These are phyloP conservation scores for Sesia apiformis DNA, from an alignment of 2,888 invertebrate species.

Conservation along the genomic window DNA sequence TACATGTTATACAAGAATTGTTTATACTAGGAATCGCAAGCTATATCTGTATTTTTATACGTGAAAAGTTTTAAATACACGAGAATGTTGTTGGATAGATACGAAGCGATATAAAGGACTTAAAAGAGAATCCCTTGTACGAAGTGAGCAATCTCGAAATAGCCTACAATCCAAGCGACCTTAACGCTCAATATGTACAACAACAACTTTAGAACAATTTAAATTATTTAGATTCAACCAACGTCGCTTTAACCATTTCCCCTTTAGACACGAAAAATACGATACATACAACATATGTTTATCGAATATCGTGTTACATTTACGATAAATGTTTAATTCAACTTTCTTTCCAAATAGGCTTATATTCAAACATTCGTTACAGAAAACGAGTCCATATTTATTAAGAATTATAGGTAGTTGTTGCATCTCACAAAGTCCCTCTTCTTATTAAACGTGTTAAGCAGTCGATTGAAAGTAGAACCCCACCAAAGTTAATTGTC, in stretches of 20 bases:
- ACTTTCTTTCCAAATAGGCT: too few species aligned
- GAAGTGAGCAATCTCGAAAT: conserved; percentile 67
- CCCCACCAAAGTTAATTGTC: neutral
- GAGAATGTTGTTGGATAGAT: conserved; percentile 52
- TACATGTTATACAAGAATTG: conserved; percentile 16
- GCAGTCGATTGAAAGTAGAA: too few species aligned
- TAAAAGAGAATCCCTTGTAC: conserved; percentile 68
- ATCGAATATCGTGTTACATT: too few species aligned
- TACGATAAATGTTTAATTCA: too few species aligned
- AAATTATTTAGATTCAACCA: conserved; percentile 22
- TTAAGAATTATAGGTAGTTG: too few species aligned
- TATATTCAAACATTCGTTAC: too few species aligned
- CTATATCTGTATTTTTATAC: conserved; percentile 55
- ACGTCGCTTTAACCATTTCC: neutral
- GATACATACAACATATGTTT: too few species aligned
- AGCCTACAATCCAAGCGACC: conserved; percentile 63
- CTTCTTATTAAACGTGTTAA: too few species aligned
- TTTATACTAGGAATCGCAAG: conserved; percentile 60
- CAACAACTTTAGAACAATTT: conserved; percentile 46
- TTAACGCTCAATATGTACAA: conserved; percentile 54
- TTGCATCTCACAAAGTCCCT: too few species aligned
- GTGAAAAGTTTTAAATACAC: conserved; percentile 49
- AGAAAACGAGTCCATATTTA: too few species aligned
- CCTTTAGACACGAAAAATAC: too few species aligned
- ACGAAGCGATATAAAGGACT: conserved; percentile 66